Evolutionary conservation across 2,888 invertebrate species (phyloP).

Genomic region (Lepidochrysops patricia): DNA sequence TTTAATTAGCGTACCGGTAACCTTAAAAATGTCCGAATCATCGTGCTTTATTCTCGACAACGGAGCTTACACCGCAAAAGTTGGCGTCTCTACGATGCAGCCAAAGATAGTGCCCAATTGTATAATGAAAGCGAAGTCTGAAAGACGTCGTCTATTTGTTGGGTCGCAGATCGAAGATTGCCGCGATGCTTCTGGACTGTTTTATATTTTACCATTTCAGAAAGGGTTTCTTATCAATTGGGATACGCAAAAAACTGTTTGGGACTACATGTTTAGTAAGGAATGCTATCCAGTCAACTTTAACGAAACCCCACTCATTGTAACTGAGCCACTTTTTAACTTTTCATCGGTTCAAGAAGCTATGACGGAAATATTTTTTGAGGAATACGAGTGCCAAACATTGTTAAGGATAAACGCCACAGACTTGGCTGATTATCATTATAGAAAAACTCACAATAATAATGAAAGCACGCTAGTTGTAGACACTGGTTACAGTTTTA

Average conservation of each 20-base stretch:
- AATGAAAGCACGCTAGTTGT: conserved; percentile 86
- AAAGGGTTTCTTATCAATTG: conserved; percentile 96
- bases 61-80: conserved; percentile 91
- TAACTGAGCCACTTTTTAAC: conserved; percentile 96
- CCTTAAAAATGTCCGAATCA: conserved; percentile 47
- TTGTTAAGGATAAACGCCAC: conserved; percentile 86
- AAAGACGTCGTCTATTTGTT: conserved; percentile 93
- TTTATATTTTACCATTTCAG: conserved; percentile 94
- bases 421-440: conserved; percentile 84
- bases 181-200: conserved; percentile 94
- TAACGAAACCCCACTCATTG: conserved; percentile 84
- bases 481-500: conserved; percentile 96
- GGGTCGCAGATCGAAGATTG: conserved; percentile 96
- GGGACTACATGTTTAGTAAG: conserved; percentile 95
- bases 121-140: conserved; percentile 98
- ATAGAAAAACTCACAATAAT: conserved; percentile 63
- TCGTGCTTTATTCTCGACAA: conserved; percentile 86
- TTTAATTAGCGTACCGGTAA: conserved; percentile 20
- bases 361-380: conserved; percentile 96
- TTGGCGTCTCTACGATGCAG: conserved; percentile 82
- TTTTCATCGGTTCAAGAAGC: conserved; percentile 94
- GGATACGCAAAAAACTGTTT: conserved; percentile 95
- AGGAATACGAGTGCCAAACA: conserved; percentile 94
- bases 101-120: conserved; percentile 92
- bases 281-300: conserved; percentile 87